These are phyloP conservation scores for Suncus etruscus DNA, from an alignment of 2,113 vertebrate species.

Conservation along the genomic window DNA sequence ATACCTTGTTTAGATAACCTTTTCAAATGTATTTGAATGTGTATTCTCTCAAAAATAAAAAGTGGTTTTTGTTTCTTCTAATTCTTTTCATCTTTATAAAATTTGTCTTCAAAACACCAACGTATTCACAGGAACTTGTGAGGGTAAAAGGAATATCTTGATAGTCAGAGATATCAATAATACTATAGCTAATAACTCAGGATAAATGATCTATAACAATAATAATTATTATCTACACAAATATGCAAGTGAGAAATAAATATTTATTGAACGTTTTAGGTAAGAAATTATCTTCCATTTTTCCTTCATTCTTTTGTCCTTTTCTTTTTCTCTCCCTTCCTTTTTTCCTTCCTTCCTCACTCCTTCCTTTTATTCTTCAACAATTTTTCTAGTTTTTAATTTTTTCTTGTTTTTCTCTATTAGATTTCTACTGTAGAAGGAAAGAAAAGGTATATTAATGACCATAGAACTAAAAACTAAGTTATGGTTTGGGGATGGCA, in stretches of 20 bases:
- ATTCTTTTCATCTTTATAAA: not conserved
- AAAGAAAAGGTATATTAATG: conserved; percentile 31
- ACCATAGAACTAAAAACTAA: conserved; percentile 7
- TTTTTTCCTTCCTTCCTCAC: not conserved
- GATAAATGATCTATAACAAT: not conserved
- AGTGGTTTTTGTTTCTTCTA: not conserved
- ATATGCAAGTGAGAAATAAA: not conserved
- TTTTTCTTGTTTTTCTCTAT: not conserved
- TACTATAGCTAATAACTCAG: not conserved
- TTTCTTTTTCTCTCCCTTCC: not conserved
- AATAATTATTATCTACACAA: not conserved
- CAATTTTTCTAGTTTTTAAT: too few relatives aligned
- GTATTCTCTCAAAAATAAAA: conserved; percentile 56
- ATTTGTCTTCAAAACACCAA: not conserved
- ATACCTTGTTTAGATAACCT: conserved; percentile 56
- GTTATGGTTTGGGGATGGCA: not conserved
- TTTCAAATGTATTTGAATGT: conserved; percentile 60
- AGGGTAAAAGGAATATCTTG: not conserved
- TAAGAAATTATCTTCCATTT: not conserved
- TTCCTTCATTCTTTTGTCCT: not conserved
- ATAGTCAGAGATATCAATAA: conserved; percentile 31
- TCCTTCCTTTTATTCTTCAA: too few relatives aligned
- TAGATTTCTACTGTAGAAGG: not conserved
- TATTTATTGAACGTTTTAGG: not conserved
- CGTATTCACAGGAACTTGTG: conserved; percentile 24